Evolutionary conservation across 2,797 vertebrate species (phyloP).

Genomic region (Darevskia mixta): DNA sequence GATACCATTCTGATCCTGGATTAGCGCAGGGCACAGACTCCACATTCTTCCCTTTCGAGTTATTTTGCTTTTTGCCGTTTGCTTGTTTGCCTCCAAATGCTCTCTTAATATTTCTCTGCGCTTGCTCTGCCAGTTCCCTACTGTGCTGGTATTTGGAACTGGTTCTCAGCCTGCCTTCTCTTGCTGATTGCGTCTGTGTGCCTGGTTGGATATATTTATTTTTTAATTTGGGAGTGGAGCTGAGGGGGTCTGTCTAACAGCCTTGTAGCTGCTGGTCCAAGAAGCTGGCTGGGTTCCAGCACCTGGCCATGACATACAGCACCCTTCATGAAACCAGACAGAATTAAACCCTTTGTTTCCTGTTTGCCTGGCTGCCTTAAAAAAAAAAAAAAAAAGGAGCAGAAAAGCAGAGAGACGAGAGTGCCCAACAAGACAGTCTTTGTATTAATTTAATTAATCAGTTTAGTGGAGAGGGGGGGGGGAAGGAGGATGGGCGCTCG

Average conservation of each 20-base stretch:
- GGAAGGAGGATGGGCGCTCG: slow-evolving; percentile 70
- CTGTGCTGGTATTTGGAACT: slow-evolving; percentile 75
- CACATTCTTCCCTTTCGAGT: background rate
- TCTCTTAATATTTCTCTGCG: slow-evolving; percentile 21
- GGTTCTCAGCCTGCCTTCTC: background rate
- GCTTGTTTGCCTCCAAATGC: slow-evolving; percentile 33
- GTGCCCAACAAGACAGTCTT: slow-evolving; percentile 81
- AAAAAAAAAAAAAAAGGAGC: slow-evolving; percentile 32
- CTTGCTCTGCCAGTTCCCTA: slow-evolving; percentile 44
- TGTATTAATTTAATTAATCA: slow-evolving; percentile 84
- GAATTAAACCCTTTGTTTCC: slow-evolving; percentile 83
- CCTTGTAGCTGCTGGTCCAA: slow-evolving; percentile 61
- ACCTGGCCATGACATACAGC: slow-evolving; percentile 68
- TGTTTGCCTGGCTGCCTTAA: slow-evolving; percentile 65
- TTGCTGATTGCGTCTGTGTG: background rate
- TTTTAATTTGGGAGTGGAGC: slow-evolving; percentile 7
- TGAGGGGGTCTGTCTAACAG: slow-evolving; percentile 42
- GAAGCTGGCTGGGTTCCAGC: slow-evolving; percentile 62
- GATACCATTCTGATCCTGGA: slow-evolving; percentile 2
- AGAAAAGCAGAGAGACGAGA: slow-evolving; percentile 59
- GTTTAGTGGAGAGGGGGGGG: slow-evolving; percentile 64
- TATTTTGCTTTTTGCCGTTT: background rate
- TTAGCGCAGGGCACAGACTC: slow-evolving; percentile 10
- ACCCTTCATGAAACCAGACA: slow-evolving; percentile 75
- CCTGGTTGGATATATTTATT: slow-evolving; percentile 12